These are phyloP conservation scores for Antheraea yamamai DNA, from an alignment of 2,888 invertebrate genomes.

Conservation along the genomic window DNA sequence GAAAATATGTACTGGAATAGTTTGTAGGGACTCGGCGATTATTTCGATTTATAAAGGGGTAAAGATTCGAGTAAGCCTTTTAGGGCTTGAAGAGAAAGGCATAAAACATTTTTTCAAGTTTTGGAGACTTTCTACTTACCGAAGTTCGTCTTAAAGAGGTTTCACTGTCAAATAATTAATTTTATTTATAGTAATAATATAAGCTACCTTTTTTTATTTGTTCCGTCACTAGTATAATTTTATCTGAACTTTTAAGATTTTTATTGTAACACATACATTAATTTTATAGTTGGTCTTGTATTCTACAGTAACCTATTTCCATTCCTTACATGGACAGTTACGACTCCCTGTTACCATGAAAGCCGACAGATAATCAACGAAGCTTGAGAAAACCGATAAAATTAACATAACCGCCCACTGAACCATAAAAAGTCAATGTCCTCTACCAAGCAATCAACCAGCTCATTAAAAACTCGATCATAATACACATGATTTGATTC, in stretches of 20 bases:
- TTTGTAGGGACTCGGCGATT: too few species aligned
- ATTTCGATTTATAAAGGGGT: too few species aligned
- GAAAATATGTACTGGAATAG: too few species aligned
- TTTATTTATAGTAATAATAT: too few species aligned
- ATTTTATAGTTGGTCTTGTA: neutral
- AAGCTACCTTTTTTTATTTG: neutral
- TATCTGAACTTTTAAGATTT: neutral
- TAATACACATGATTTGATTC: conserved; percentile 51
- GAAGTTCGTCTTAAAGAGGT: too few species aligned
- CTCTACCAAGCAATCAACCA: conserved; percentile 53
- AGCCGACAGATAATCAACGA: neutral
- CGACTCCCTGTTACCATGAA: neutral
- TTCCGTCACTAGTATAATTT: neutral
- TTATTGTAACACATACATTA: neutral
- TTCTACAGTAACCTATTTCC: neutral
- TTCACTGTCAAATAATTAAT: too few species aligned
- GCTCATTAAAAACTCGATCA: conserved; percentile 56
- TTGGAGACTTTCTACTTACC: too few species aligned
- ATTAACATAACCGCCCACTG: conserved; percentile 39
- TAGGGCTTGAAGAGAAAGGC: too few species aligned
- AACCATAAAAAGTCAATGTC: conserved; percentile 53
- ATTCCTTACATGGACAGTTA: neutral
- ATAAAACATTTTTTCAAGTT: too few species aligned
- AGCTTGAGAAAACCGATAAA: conserved; percentile 26
- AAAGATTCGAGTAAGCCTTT: too few species aligned